Evolutionary conservation across 1,140 invertebrate genomes (phyloP), one percentile per base, ranked within the genome.

Genomic region (Bombus huntii): DNA sequence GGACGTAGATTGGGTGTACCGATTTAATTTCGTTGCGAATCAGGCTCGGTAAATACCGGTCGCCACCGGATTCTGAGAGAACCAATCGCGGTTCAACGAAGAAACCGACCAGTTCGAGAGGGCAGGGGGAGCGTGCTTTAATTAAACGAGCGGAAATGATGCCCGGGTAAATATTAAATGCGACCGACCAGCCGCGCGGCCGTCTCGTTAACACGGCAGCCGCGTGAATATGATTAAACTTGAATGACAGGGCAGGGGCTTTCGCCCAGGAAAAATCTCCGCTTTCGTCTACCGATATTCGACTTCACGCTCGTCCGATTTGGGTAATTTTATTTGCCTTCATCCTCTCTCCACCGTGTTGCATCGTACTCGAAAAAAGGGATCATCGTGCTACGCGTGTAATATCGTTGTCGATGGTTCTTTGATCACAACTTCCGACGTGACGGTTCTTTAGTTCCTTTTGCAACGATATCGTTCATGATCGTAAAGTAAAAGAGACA

Each of bases 71-170:
- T 66, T 73, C 88, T 84, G 85, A 74, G 85, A 87, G 85, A 83
- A 77, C 88, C 81, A 88, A 90, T 90, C 88, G 88, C 80, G 85
- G 66, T 71, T 77, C 80, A 34, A 78, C 71, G 81, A 87, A 87
- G 89, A 84, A 89, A 83, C 78, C 75, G 70, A 31, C 73, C 80
- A 72, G 68, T 68, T 42, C 8, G 28, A 28, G 59, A 10, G 59
- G 10, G 28, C 0, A 3, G 59, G 39, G 39, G 8, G 66, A 72
- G 83, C 42, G 53, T 65, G 87, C 81, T 90, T 89, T 90, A 90
- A 89, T 89, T 89, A 89, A 90, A 90, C 89, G 89, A 87, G 85
- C 89, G 89, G 89, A 90, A 90, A 84, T 87, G 88, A 89, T 90
- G 77, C 85, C 77, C 88, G 79, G 77, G 88, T 90, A 90, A 90